phyloP scores from a whole-genome alignment of 2,888 invertebrate species.

The Tanaodytes sp. region DNA sequence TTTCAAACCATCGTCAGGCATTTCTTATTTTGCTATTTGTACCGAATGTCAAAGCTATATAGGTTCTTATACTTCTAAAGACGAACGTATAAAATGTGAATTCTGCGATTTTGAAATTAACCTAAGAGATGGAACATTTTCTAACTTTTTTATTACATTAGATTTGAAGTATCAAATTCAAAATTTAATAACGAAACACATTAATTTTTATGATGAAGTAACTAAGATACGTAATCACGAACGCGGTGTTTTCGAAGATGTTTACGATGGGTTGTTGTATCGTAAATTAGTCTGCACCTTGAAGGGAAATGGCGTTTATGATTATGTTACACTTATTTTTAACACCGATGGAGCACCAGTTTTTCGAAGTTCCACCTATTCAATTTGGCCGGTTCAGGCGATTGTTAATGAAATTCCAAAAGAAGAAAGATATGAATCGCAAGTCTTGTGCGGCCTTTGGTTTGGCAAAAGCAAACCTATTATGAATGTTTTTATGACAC shows the following conservation, averaged over 20 bases:
- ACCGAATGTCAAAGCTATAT: slow-evolving; percentile 12
- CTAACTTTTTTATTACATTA: slow-evolving; percentile 19
- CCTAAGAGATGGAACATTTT: slow-evolving; percentile 4
- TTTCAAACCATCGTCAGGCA: not conserved
- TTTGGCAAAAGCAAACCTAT: slow-evolving; percentile 13
- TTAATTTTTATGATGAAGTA: slow-evolving; percentile 1
- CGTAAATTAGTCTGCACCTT: slow-evolving; percentile 2
- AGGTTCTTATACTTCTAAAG: not conserved
- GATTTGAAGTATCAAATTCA: not conserved
- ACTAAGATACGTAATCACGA: slow-evolving; percentile 1
- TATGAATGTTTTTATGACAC: slow-evolving; percentile 18
- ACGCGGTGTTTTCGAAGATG: slow-evolving; percentile 6
- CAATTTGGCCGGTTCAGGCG: slow-evolving; percentile 22
- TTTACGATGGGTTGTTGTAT: slow-evolving; percentile 15
- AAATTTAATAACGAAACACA: slow-evolving; percentile 8
- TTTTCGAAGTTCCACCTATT: not conserved
- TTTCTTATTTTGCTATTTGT: slow-evolving; percentile 10
- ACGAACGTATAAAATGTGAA: slow-evolving; percentile 1
- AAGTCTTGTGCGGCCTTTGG: slow-evolving; percentile 16
- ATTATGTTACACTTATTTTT: slow-evolving; percentile 5
- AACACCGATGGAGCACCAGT: not conserved
- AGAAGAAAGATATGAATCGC: slow-evolving; percentile 7
- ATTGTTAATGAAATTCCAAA: slow-evolving; percentile 17
- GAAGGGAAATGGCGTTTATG: not conserved
- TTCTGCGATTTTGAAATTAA: slow-evolving; percentile 1